Evolutionary conservation across 2,888 invertebrate species (phyloP), one percentile per base, ranked within the genome.

Genomic region (Eristalis tenax): DNA sequence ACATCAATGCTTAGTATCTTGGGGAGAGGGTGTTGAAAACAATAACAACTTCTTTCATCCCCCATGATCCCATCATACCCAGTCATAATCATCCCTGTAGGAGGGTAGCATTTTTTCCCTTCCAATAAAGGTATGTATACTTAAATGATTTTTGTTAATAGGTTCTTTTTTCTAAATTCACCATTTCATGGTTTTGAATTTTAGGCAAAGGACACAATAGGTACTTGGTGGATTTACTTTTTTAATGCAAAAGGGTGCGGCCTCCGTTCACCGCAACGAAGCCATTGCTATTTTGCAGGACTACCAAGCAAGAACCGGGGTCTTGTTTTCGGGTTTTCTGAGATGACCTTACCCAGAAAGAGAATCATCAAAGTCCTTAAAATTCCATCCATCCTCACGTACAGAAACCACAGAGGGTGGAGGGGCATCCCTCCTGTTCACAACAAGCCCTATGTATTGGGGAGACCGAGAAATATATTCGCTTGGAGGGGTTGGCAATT

Each of bases 31-130:
- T 65, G 87, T 73, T 79, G 83, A 87, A 87, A 80, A 83, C 79
- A 87, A 87, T 87, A 87, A 83, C 76, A 80, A 76, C 83, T 87
- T 77, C 68, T 77, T 83, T 83, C 87, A 87, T 83, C 83, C 87
- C 83, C 76, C 66, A 76, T 79, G 70, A 87, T 75, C 78, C 69
- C 73, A 78, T 71, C 64, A 78, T 71, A 75, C 74, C 64, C 38
- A 59, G 65, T 86, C 73, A 73, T 80, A 73, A 80, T 80, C 61
- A 80, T 80, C 73, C 23, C 22, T 28, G 22, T 11, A 18, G 65
- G 40, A 23, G 38, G 63, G 64, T 71, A 22, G 26, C 18, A 15
- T 26, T 28, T 61, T n/a, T 38, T 18, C 13, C 1, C 23, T 57
- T 18, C 11, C 56, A 70, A 59, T 50, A 23, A 59, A 56, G 43